Conservation (phyloP, 2,888 invertebrate species). For the Herminia tarsipennalis region DNA sequence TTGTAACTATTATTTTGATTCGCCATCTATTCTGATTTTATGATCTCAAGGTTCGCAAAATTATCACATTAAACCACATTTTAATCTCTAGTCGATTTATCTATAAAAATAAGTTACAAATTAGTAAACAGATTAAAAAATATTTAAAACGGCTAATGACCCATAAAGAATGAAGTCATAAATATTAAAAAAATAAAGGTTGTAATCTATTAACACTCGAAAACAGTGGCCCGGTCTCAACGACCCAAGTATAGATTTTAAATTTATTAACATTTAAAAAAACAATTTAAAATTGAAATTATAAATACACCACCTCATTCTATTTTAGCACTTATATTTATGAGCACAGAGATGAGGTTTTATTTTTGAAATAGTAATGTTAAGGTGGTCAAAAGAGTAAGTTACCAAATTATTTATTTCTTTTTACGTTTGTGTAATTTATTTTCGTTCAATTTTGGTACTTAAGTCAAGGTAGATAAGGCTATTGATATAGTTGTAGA, state of each 20-base stretch:
- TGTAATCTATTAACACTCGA: conserved; percentile 78
- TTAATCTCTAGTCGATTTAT: conserved; percentile 7
- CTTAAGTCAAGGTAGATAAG: conserved; percentile 32
- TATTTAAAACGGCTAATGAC: conserved; percentile 20
- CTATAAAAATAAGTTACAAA: conserved; percentile 8
- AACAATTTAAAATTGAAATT: neutral
- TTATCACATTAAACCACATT: conserved; percentile 1
- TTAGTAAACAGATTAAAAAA: conserved; percentile 15
- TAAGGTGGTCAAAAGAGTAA: conserved; percentile 27
- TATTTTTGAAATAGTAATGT: conserved; percentile 10
- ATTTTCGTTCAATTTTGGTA: conserved; percentile 27
- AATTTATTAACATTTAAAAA: conserved; percentile 70
- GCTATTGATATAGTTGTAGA: conserved; percentile 7
- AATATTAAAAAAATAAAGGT: conserved; percentile 45
- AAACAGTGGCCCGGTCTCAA: conserved; percentile 68
- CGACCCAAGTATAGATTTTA: conserved; percentile 69
- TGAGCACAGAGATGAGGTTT: neutral
- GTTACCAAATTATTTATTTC: conserved; percentile 22
- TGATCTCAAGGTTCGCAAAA: no score
- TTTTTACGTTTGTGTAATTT: conserved; percentile 1
- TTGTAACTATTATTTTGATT: no score
- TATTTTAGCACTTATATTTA: conserved; percentile 16
- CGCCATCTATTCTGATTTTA: no score
- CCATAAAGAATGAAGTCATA: conserved; percentile 55
- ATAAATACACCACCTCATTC: no score